Conservation (phyloP, 2,113 vertebrate genomes). For the Phylloscopus trochiloides region DNA sequence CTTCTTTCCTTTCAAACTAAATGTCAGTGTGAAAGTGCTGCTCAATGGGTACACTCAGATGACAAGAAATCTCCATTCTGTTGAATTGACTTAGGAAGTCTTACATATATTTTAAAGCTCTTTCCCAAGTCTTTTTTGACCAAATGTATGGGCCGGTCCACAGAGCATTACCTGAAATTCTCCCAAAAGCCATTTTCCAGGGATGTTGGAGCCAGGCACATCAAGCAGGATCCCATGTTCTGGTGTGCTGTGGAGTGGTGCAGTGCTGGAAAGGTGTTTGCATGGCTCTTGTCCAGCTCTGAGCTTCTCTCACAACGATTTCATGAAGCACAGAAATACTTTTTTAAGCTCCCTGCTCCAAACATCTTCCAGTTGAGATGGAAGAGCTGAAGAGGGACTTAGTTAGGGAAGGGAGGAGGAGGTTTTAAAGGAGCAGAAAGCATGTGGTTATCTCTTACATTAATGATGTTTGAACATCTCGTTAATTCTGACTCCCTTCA, state of each 20-base stretch:
- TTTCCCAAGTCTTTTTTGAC: background rate
- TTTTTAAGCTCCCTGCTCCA: background rate
- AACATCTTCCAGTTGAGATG: background rate
- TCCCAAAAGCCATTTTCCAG: background rate
- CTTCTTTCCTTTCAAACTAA: background rate
- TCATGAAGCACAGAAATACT: background rate
- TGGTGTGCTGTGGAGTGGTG: background rate
- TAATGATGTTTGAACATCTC: background rate
- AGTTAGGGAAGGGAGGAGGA: background rate
- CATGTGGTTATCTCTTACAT: background rate
- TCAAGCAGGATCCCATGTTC: rapidly evolving
- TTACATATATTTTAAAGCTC: background rate
- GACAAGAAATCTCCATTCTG: background rate
- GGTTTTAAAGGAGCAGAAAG: background rate
- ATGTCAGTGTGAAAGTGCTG: conserved; percentile 19
- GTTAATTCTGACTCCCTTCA: background rate
- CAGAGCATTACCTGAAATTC: background rate
- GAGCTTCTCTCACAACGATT: background rate
- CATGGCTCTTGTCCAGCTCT: background rate
- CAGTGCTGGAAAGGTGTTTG: background rate
- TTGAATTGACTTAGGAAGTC: background rate
- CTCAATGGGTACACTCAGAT: background rate
- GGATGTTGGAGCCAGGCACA: background rate
- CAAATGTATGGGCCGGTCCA: background rate
- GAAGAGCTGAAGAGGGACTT: background rate